Evolutionary conservation across 2,113 vertebrate genomes (phyloP).

Genomic region (Coptodon rendalli): DNA sequence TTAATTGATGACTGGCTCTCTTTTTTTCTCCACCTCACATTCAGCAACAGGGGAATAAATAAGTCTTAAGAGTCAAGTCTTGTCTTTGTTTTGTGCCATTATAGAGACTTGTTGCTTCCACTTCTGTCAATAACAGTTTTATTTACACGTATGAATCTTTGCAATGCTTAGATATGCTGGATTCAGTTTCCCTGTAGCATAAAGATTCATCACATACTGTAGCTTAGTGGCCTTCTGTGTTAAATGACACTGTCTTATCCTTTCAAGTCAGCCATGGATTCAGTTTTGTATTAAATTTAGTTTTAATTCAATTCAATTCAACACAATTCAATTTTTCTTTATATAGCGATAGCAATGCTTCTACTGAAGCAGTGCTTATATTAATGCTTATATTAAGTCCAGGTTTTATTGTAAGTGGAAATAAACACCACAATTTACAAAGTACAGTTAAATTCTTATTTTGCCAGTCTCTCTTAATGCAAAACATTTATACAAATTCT

Average conservation of each 20-base stretch:
- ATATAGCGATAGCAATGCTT: fast-evolving
- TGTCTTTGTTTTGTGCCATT: background rate
- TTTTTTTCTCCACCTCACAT: background rate
- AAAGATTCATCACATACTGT: background rate
- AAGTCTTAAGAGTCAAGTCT: background rate
- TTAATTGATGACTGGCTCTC: background rate
- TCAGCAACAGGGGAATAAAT: background rate
- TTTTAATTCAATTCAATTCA: background rate
- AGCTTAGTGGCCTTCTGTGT: background rate
- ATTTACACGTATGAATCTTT: background rate
- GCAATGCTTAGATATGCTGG: background rate
- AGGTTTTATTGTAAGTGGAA: background rate
- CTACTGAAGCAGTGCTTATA: background rate
- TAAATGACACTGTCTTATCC: background rate
- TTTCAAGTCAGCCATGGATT: background rate
- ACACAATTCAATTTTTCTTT: background rate
- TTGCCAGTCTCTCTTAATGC: background rate
- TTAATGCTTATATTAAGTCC: background rate
- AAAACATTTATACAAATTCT: background rate
- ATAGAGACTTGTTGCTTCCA: background rate
- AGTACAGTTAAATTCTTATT: background rate
- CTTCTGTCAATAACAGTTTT: background rate
- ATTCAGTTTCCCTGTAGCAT: background rate
- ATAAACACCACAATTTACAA: background rate
- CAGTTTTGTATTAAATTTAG: background rate